Percentiles rank a stretch among this genome's conserved stretches.
Evolutionary conservation across 1,140 invertebrate species (phyloP).

Genomic region (Tetranychus urticae): DNA sequence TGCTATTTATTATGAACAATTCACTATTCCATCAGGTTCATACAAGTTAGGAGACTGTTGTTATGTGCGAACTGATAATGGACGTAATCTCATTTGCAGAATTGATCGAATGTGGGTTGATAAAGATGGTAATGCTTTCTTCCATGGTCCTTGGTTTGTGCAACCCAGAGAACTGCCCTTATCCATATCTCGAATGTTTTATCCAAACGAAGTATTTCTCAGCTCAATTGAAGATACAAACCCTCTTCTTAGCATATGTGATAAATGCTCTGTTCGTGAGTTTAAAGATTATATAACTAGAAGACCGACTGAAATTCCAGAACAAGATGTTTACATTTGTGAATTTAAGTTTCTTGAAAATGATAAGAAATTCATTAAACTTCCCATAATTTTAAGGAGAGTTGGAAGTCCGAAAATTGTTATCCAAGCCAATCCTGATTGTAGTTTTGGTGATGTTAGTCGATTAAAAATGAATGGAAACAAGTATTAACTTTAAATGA

Average conservation of each 20-base stretch:
- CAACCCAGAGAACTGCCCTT: slow-evolving; percentile 60
- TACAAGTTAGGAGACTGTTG: slow-evolving; percentile 73
- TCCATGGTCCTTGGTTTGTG: slow-evolving; percentile 78
- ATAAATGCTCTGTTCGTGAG: slow-evolving; percentile 71
- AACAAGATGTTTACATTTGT: slow-evolving; percentile 65
- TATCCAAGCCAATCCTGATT: slow-evolving; percentile 71
- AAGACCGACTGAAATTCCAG: slow-evolving; percentile 67
- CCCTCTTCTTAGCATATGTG: slow-evolving; percentile 64
- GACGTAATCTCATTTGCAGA: slow-evolving; percentile 67
- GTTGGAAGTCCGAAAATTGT: slow-evolving; percentile 60
- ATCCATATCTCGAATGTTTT: slow-evolving; percentile 44
- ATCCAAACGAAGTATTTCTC: slow-evolving; percentile 82
- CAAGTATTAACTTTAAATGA: slow-evolving; percentile 57
- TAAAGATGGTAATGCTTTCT: slow-evolving; percentile 53
- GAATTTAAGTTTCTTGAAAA: slow-evolving; percentile 77
- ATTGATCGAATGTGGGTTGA: slow-evolving; percentile 83
- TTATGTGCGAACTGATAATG: slow-evolving; percentile 62
- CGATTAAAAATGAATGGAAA: slow-evolving; percentile 89
- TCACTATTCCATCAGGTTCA: slow-evolving; percentile 52
- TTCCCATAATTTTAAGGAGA: slow-evolving; percentile 23
- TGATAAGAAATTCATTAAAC: slow-evolving; percentile 47
- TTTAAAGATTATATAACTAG: slow-evolving; percentile 68
- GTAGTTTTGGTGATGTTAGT: slow-evolving; percentile 89
- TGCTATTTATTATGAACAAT: slow-evolving; percentile 73
- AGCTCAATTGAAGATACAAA: slow-evolving; percentile 76